Conservation (phyloP, 2,888 invertebrate genomes). For the Eupithecia exiguata region DNA sequence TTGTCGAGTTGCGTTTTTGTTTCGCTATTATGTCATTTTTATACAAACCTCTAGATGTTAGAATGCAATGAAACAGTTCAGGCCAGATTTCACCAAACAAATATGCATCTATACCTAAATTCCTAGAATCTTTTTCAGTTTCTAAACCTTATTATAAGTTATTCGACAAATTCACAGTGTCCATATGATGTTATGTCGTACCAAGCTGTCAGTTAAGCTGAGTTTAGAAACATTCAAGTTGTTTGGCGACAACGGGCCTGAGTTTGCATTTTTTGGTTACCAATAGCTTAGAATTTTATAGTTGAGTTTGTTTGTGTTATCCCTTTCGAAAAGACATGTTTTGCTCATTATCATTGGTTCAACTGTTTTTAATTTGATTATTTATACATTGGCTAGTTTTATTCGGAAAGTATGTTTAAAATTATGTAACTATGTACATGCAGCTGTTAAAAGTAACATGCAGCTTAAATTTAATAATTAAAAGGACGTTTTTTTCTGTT, state of each 20-base stretch:
- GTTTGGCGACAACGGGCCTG: neutral
- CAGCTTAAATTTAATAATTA: neutral
- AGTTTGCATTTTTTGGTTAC: slow-evolving; percentile 20
- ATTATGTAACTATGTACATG: neutral
- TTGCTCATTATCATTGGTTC: slow-evolving; percentile 32
- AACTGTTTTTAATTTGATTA: slow-evolving; percentile 4
- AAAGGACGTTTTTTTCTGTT: neutral
- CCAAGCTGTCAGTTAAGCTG: neutral
- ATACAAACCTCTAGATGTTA: neutral
- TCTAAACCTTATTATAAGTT: neutral
- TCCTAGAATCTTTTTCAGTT: neutral
- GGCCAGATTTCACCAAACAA: slow-evolving; percentile 1
- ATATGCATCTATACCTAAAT: neutral
- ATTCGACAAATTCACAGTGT: neutral
- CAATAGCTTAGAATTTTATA: slow-evolving; percentile 17
- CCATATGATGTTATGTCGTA: neutral
- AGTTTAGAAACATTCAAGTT: neutral
- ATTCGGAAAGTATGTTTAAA: slow-evolving; percentile 8
- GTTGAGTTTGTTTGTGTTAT: slow-evolving; percentile 14
- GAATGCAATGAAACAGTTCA: neutral
- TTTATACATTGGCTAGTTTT: slow-evolving; percentile 15
- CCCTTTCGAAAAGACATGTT: slow-evolving; percentile 34
- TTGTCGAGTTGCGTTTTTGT: neutral
- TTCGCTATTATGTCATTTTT: neutral
- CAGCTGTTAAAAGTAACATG: slow-evolving; percentile 12